Percentiles rank a stretch among this genome's conserved stretches.
phyloP scores from a whole-genome alignment of 1,140 invertebrate species.

The Drepana arcuata region DNA sequence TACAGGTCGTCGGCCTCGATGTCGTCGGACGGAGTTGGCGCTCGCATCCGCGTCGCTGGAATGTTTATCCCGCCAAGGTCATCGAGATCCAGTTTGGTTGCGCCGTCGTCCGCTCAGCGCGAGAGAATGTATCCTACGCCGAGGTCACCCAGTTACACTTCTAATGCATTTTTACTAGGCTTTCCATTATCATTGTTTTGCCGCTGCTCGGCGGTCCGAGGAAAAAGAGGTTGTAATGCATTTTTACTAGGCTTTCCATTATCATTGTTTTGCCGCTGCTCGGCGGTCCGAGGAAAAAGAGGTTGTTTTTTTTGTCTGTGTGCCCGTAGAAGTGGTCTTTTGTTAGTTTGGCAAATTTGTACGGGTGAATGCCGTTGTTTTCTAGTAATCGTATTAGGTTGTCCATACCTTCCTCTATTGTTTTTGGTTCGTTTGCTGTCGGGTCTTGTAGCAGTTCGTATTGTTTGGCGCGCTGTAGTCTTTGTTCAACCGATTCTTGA shows the following conservation, averaged over 20 bases:
- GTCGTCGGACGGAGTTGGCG: too few species aligned
- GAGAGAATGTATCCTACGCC: too few species aligned
- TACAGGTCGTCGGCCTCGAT: too few species aligned
- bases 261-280: slow-evolving; percentile 25
- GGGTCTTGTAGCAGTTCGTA: slow-evolving; percentile 4
- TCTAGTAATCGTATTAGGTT: slow-evolving; percentile 1
- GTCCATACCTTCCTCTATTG: not conserved
- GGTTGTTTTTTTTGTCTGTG: slow-evolving; percentile 22
- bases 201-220: too few species aligned
- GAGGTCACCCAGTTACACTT: too few species aligned
- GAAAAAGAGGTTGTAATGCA: slow-evolving; percentile 21
- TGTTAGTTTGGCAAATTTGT: slow-evolving; percentile 13
- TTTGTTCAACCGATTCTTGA: slow-evolving; percentile 7
- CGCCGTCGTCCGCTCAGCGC: too few species aligned
- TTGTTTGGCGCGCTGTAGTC: slow-evolving; percentile 8
- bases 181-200: too few species aligned
- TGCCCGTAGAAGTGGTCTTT: slow-evolving; percentile 15
- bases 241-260: slow-evolving; percentile 19
- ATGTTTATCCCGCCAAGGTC: too few species aligned
- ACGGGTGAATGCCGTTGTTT: slow-evolving; percentile 8
- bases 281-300: slow-evolving; percentile 25
- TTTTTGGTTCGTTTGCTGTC: slow-evolving; percentile 1
- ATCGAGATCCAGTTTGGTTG: too few species aligned
- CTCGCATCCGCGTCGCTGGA: too few species aligned
- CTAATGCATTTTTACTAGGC: too few species aligned